A percentile compares a stretch with the other conserved stretches of the same genome.
Evolutionary conservation across 2,113 vertebrate species (phyloP).

Genomic region (Tauraco erythrolophus): DNA sequence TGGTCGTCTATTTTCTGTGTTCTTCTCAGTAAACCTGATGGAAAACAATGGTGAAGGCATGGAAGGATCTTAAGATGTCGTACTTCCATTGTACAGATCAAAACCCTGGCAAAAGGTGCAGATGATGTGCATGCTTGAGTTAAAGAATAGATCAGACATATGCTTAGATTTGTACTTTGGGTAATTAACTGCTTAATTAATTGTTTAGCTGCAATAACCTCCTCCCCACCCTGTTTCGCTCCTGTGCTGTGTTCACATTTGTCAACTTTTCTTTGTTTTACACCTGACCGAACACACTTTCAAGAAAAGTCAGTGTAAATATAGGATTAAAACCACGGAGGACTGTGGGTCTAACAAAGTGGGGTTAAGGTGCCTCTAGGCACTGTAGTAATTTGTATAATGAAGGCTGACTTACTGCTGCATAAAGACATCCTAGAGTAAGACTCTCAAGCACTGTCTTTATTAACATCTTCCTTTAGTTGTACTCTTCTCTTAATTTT

Average conservation of each 20-base stretch:
- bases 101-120: background rate
- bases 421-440: background rate
- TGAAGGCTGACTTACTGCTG: background rate
- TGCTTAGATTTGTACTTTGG: background rate
- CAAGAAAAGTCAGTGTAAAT: background rate
- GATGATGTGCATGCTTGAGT: background rate
- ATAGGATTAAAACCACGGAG: background rate
- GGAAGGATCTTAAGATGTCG: background rate
- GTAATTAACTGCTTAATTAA: background rate
- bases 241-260: background rate
- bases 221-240: background rate
- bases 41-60: background rate
- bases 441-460: background rate
- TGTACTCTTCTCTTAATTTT: background rate
- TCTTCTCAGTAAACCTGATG: background rate
- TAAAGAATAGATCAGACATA: background rate
- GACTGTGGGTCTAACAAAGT: background rate
- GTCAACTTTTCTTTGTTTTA: background rate
- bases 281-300: background rate
- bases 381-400: background rate
- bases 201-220: background rate
- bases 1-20: background rate
- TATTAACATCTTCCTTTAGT: background rate
- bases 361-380: background rate
- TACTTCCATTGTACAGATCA: background rate